phyloP scores from a whole-genome alignment of 2,888 invertebrate genomes.

The Drepana falcataria region DNA sequence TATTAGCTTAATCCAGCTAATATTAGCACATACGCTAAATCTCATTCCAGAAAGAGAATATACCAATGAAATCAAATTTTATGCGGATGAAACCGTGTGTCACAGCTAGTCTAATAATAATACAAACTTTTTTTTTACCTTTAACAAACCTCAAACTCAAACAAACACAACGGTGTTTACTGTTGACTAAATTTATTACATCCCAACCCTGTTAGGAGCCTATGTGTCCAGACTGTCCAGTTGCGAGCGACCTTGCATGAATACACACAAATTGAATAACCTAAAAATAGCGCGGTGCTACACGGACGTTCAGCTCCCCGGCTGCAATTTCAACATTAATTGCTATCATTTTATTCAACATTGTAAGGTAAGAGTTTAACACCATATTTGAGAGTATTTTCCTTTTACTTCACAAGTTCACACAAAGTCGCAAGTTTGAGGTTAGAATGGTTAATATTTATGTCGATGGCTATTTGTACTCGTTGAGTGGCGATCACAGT shows the following conservation, averaged over 20 bases:
- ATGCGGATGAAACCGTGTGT: too few species aligned
- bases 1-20: too few species aligned
- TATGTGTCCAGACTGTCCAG: slow-evolving; percentile 7
- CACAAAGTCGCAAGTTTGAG: neutral
- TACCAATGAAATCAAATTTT: too few species aligned
- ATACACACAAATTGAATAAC: slow-evolving; percentile 30
- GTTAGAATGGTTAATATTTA: neutral
- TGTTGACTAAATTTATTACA: neutral
- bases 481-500: neutral
- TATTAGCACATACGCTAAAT: too few species aligned
- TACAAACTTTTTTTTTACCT: too few species aligned
- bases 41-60: too few species aligned
- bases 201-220: neutral
- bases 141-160: too few species aligned
- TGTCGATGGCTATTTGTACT: too few species aligned
- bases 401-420: neutral
- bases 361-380: slow-evolving; percentile 21
- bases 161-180: too few species aligned
- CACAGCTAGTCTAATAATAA: too few species aligned
- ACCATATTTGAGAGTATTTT: neutral
- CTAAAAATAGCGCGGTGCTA: slow-evolving; percentile 28
- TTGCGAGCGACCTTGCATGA: slow-evolving; percentile 25
- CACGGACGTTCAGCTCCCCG: neutral
- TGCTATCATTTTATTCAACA: slow-evolving; percentile 2
- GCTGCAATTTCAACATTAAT: neutral